These are phyloP conservation scores for Oncorhynchus mykiss DNA, from an alignment of 2,113 vertebrate genomes.

Conservation along the genomic window DNA sequence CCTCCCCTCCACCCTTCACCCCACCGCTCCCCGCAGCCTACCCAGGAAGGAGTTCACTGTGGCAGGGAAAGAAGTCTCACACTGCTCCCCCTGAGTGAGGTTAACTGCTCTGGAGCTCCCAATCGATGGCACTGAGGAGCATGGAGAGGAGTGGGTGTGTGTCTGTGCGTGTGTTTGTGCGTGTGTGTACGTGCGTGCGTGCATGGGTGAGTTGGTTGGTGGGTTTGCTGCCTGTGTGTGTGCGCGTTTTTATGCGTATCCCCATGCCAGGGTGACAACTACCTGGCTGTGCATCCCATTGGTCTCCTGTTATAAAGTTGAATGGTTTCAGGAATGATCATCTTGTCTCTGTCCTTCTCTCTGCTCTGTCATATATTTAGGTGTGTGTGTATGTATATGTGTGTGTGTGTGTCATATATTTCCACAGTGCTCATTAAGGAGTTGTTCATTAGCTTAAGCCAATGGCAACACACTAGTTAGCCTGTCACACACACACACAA, in stretches of 20 bases:
- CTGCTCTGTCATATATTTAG: conserved; percentile 23
- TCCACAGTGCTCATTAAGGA: conserved; percentile 41
- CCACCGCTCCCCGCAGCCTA: not conserved
- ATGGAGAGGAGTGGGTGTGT: conserved; percentile 41
- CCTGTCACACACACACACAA: not conserved
- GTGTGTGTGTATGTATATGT: conserved; percentile 17
- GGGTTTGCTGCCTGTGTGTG: not conserved
- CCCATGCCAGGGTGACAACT: conserved; percentile 66
- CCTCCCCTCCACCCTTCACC: not conserved
- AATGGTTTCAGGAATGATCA: conserved; percentile 49
- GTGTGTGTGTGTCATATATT: conserved; percentile 22
- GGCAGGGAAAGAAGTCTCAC: conserved; percentile 47
- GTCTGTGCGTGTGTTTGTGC: conserved; percentile 55
- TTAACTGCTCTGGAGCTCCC: conserved; percentile 45
- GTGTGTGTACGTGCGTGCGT: not conserved
- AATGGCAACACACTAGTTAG: conserved; percentile 30
- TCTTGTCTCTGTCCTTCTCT: conserved; percentile 45
- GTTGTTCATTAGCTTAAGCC: conserved; percentile 37
- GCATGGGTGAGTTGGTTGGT: not conserved
- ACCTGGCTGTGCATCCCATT: conserved; percentile 56
- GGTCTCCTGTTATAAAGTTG: conserved; percentile 55
- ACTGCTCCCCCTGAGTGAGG: conserved; percentile 43
- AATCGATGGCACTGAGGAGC: conserved; percentile 57
- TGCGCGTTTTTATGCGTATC: conserved; percentile 10
- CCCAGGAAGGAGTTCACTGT: conserved; percentile 52